Percentiles rank a stretch among this genome's conserved stretches.
Conservation (phyloP, 1,140 invertebrate species). For the Pogonomyrmex barbatus region DNA sequence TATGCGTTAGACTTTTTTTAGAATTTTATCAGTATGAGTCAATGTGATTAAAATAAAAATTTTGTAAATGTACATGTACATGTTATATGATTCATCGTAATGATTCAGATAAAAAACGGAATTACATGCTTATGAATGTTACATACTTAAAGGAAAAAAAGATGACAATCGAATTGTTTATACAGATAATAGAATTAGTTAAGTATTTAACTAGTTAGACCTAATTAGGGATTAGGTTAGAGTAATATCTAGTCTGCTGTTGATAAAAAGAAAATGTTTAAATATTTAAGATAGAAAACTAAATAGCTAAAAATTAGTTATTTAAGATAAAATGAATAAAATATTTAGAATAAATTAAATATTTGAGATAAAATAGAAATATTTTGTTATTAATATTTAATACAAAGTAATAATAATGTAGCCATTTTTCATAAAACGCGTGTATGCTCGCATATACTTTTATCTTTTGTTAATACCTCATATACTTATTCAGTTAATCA, state of each 20-base stretch:
- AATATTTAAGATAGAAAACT: too few relatives aligned
- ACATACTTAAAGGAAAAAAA: too few relatives aligned
- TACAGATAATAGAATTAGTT: too few relatives aligned
- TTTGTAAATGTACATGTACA: neutral
- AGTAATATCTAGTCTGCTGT: too few relatives aligned
- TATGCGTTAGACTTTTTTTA: neutral
- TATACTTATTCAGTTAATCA: neutral
- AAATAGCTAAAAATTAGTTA: too few relatives aligned
- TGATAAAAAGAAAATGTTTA: too few relatives aligned
- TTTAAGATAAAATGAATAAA: neutral
- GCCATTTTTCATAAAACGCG: neutral
- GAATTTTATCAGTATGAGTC: conserved; percentile 24
- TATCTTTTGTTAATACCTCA: neutral
- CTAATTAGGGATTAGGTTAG: too few relatives aligned
- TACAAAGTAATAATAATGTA: neutral
- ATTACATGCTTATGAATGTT: too few relatives aligned
- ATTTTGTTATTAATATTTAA: conserved; percentile 9
- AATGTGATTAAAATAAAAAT: neutral
- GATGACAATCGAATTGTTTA: too few relatives aligned
- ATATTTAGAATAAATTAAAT: neutral
- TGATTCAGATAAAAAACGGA: neutral
- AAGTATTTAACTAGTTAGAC: too few relatives aligned
- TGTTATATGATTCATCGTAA: conserved; percentile 16
- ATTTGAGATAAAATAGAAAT: neutral
- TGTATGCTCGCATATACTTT: neutral